These are phyloP conservation scores for Euglossa dilemma DNA, from an alignment of 1,140 invertebrate species.

Conservation along the genomic window DNA sequence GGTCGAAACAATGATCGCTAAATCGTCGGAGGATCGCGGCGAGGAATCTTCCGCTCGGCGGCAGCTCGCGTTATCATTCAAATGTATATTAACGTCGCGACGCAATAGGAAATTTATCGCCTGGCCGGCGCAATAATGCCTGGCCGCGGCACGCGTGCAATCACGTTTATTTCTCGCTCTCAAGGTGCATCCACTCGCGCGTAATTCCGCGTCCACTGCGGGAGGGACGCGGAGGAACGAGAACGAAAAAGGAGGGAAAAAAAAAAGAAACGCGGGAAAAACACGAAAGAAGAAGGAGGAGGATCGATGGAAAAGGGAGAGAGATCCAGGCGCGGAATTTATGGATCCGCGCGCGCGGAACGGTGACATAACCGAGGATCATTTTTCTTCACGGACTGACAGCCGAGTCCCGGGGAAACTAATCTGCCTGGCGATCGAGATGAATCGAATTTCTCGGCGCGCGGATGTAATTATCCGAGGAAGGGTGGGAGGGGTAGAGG, in stretches of 20 bases:
- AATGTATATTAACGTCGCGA: conserved; percentile 42
- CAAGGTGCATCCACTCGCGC: conserved; percentile 21
- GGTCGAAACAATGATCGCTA: conserved; percentile 43
- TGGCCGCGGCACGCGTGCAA: conserved; percentile 21
- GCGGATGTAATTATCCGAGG: conserved; percentile 48
- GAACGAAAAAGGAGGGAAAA: neutral
- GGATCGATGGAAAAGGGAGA: neutral
- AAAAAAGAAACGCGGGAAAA: neutral
- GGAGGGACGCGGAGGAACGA: too few relatives aligned
- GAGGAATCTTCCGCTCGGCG: conserved; percentile 37
- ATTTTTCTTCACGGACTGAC: conserved; percentile 52
- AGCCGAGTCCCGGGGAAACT: conserved; percentile 30
- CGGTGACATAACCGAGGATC: conserved; percentile 42
- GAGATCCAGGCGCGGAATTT: conserved; percentile 36
- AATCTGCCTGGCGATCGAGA: conserved; percentile 55
- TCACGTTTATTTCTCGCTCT: conserved; percentile 41
- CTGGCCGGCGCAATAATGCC: conserved; percentile 12
- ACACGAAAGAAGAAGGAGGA: neutral
- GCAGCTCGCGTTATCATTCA: conserved; percentile 41
- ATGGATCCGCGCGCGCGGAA: conserved; percentile 39
- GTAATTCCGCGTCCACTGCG: conserved; percentile 16
- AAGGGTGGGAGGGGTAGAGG: neutral
- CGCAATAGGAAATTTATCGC: conserved; percentile 49
- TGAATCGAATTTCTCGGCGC: conserved; percentile 57
- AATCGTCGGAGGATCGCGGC: conserved; percentile 23